Base-by-base conservation (phyloP, 2,797 vertebrate species). In the Melanotaenia trifasciata region DNA sequence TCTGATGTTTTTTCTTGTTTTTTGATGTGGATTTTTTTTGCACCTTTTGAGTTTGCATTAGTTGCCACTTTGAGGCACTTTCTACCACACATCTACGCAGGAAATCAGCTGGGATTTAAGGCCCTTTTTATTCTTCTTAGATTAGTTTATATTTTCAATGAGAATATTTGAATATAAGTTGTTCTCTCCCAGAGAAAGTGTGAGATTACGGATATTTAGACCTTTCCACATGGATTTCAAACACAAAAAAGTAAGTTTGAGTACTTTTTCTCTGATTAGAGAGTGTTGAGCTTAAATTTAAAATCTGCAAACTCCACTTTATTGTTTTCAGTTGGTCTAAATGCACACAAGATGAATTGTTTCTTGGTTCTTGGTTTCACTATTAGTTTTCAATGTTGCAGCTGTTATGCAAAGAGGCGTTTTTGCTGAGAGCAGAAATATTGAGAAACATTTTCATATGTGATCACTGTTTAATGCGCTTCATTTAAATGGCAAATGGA, bases 311-410 rank as follows among this genome's bases (percentile, higher is more conserved):
- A 65, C 75, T 86, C 62, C 76, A 62, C 68, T 74, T 83, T 64
- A 43, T 50, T 78, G 16, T 84, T 70, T 86, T 83, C 85, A 78
- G 84, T 85, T 84, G 64, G 51, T 80, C 74, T 60, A 26, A 67
- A 74, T 73, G 28, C 64, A 51, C 33, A 9, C 64, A 65, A 84
- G 76, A 54, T 45, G 58, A 80, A 84, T 79, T 81, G 79, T 91
- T 82, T 86, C 80, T 80, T 85, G 63, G 61, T 90, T 91, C 84
- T 92, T 82, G 70, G 92, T 95, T 94, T 95, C 94, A 93, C 58
- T 93, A 80, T 92, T 90, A 90, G 89, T 94, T 94, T 86, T 90
- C 85, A 60, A 59, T 78, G 78, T 80, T 84, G 90, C 88, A 94
- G 93, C 91, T 95, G 94, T 90, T 86, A 90, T 92, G 89, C 87